Evolutionary conservation across 1,140 invertebrate genomes (phyloP), one percentile per base, ranked within the genome.

Genomic region (Eriosoma lanigerum): DNA sequence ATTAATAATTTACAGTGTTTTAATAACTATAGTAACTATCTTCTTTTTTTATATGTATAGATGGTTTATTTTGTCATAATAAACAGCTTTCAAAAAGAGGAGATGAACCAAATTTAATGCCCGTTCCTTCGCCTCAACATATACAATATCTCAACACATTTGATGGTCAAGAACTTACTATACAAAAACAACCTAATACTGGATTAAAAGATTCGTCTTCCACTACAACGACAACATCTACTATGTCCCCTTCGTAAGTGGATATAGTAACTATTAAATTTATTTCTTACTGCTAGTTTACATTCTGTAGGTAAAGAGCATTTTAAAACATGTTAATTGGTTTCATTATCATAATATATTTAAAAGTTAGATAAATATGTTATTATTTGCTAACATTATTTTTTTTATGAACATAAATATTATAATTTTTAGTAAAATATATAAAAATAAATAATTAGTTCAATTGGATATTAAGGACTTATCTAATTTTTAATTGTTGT

Each of bases 111-210:
- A 96, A 96, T 87, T 87, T 98, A 82, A 97, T 97, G 94, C 95
- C 95, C 60, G 95, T 97, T 82, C 96, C 96, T 81, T 97, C 96
- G 80, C 95, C 96, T 44, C 95, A 97, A 87, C 95, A 96, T 89
- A 96, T 97, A 85, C 94, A 95, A 83, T 97, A 97, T 89, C 89
- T 97, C 81, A 96, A 95, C 89, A 92, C 94, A 81, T 97, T 97
- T 87, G 95, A 97, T 89, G 95, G 95, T 64, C 96, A 98, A 89
- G 96, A 98, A 88, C 87, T 97, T 82, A 97, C 95, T 76, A 98
- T 97, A 87, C 96, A 97, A 85, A 97, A 97, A 86, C 96, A 97
- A 87, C 93, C 96, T 21, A 98, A 98, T 86, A 95, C 93, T 38
- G 93, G 93, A 85, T 87, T 95, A n/a, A 93, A 93, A 85, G 92